A percentile compares a stretch with the other conserved stretches of the same genome.
Conservation (phyloP, 1,140 invertebrate species). For the Bombus cullumanus region DNA sequence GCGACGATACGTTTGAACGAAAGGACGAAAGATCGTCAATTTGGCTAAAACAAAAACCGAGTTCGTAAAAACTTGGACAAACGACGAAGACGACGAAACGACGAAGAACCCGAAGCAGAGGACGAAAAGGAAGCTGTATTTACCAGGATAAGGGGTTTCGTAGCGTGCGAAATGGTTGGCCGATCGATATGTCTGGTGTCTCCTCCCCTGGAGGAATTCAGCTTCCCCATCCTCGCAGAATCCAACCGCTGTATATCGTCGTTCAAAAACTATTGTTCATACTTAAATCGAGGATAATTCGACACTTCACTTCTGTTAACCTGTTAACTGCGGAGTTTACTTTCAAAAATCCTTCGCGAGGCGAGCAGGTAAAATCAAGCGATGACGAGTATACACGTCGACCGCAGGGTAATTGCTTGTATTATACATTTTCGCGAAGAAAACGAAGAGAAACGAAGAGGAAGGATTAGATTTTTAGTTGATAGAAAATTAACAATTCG, state of each 20-base stretch:
- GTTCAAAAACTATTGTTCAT: not conserved
- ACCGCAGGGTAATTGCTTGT: too few relatives aligned
- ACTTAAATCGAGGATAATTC: not conserved
- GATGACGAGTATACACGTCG: too few relatives aligned
- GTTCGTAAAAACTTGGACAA: not conserved
- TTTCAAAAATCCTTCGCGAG: too few relatives aligned
- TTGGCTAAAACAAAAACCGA: rapidly evolving
- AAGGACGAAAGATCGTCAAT: not conserved
- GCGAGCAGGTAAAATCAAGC: too few relatives aligned
- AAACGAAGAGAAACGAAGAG: too few relatives aligned
- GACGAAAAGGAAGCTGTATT: constrained; percentile 28
- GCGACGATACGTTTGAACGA: too few relatives aligned
- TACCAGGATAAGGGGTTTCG: constrained; percentile 22
- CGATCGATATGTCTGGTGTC: constrained; percentile 44
- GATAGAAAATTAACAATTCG: too few relatives aligned
- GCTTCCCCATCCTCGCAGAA: constrained; percentile 3
- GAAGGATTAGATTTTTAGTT: too few relatives aligned
- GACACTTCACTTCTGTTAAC: not conserved
- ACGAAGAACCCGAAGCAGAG: not conserved
- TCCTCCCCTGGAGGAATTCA: constrained; percentile 5
- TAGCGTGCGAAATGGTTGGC: constrained; percentile 34
- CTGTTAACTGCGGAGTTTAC: too few relatives aligned
- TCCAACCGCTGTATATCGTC: not conserved
- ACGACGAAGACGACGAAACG: not conserved
- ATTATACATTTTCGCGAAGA: too few relatives aligned